Percentiles rank a stretch among this genome's conserved stretches.
phyloP scores from a whole-genome alignment of 2,888 invertebrate species.

The Leucophora obtusa region DNA sequence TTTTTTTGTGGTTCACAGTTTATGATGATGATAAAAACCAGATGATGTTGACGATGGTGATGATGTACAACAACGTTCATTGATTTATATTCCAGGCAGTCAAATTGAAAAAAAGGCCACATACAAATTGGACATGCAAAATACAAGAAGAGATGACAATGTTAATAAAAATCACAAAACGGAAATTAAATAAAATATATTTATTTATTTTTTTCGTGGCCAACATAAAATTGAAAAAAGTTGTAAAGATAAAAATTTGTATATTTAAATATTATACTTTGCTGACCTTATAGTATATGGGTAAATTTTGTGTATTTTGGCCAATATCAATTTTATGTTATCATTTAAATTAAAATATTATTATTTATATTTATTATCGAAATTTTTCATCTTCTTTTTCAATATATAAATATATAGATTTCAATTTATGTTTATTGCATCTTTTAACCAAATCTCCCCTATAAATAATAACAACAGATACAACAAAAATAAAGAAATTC shows the following conservation, averaged over 20 bases:
- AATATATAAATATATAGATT: background rate
- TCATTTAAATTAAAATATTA: constrained; percentile 25
- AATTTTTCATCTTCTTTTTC: background rate
- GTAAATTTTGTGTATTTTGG: background rate
- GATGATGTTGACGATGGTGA: constrained; percentile 51
- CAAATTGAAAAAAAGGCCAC: background rate
- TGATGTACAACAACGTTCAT: constrained; percentile 30
- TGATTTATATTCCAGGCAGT: constrained; percentile 47
- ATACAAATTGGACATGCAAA: background rate
- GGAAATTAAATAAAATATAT: constrained; percentile 63
- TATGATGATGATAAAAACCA: constrained; percentile 44
- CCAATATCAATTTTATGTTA: background rate
- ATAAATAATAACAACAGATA: background rate
- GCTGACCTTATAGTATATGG: background rate
- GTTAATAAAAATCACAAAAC: constrained; percentile 58
- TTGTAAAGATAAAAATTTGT: constrained; percentile 18
- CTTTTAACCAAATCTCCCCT: background rate
- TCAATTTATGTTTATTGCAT: constrained; percentile 20
- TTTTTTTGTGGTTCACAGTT: constrained; percentile 38
- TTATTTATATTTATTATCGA: constrained; percentile 20
- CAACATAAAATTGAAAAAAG: constrained; percentile 9
- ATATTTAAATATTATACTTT: constrained; percentile 14
- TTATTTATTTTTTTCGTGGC: background rate
- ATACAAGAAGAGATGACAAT: constrained; percentile 49
- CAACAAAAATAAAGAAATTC: background rate